phyloP scores from a whole-genome alignment of 2,113 vertebrate species.

The Dicrurus megarhynchus region DNA sequence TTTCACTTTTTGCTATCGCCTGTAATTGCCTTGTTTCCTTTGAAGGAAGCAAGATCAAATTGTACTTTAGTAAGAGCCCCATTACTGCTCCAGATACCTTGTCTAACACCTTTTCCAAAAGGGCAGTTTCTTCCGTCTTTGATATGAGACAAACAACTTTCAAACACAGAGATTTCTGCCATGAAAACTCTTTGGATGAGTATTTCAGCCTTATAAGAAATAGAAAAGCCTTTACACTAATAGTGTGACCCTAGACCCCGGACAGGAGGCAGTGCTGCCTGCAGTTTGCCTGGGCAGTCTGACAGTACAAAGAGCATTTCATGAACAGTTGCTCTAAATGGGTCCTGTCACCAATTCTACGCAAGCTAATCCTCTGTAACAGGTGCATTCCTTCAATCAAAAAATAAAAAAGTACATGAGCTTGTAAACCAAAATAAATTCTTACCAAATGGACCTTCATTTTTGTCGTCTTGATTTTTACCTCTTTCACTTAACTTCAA shows the following conservation, averaged over 20 bases:
- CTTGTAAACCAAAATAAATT: background rate
- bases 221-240: background rate
- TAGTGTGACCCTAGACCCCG: background rate
- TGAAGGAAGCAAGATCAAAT: background rate
- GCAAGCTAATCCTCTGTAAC: background rate
- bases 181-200: background rate
- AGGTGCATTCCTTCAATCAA: background rate
- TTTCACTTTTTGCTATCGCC: background rate
- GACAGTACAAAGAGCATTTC: background rate
- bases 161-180: background rate
- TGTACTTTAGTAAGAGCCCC: background rate
- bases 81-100: background rate
- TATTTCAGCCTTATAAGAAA: background rate
- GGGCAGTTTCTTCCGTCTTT: background rate
- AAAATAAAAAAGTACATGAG: background rate
- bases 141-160: background rate
- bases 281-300: background rate
- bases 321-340: background rate
- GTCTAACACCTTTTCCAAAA: background rate
- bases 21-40: background rate
- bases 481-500: background rate
- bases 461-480: slow-evolving; percentile 1
- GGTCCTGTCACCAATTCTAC: background rate
- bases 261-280: background rate
- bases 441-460: slow-evolving; percentile 29